A percentile compares a stretch with the other conserved stretches of the same genome.
These are phyloP conservation scores for Pollimyrus isidori DNA, from an alignment of 2,113 vertebrate genomes.

Conservation along the genomic window DNA sequence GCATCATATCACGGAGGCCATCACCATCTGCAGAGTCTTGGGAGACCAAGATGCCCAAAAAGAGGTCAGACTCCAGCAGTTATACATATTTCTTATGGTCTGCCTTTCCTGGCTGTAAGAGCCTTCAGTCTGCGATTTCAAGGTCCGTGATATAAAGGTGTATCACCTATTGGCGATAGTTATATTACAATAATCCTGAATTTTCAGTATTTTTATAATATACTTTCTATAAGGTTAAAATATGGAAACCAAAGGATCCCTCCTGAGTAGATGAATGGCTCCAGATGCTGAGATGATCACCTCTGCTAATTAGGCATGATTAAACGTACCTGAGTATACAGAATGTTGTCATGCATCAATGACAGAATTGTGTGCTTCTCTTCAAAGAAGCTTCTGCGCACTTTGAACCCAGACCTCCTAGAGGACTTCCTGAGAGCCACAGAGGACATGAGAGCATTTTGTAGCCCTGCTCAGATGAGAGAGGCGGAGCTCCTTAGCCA, in stretches of 20 bases:
- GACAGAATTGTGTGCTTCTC: not conserved
- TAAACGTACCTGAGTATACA: not conserved
- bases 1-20: slow-evolving; percentile 47
- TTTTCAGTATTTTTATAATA: not conserved
- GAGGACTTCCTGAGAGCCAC: slow-evolving; percentile 70
- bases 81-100: not conserved
- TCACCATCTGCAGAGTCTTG: slow-evolving; percentile 45
- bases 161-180: not conserved
- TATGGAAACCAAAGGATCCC: slow-evolving; percentile 5
- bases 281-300: not conserved
- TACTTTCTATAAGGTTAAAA: not conserved
- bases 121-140: not conserved
- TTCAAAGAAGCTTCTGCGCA: slow-evolving; percentile 63
- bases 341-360: not conserved
- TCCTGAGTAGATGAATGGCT: not conserved
- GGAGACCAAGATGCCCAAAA: slow-evolving; percentile 45
- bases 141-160: not conserved
- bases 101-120: not conserved
- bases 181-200: not conserved
- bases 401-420: slow-evolving; percentile 60
- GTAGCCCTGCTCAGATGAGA: slow-evolving; percentile 48
- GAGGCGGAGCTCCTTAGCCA: slow-evolving; percentile 58
- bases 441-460: slow-evolving; percentile 62
- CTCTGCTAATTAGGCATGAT: not conserved
- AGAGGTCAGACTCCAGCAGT: slow-evolving; percentile 39